phyloP scores from a whole-genome alignment of 1,140 invertebrate genomes.

The Cecropterus lyciades region DNA sequence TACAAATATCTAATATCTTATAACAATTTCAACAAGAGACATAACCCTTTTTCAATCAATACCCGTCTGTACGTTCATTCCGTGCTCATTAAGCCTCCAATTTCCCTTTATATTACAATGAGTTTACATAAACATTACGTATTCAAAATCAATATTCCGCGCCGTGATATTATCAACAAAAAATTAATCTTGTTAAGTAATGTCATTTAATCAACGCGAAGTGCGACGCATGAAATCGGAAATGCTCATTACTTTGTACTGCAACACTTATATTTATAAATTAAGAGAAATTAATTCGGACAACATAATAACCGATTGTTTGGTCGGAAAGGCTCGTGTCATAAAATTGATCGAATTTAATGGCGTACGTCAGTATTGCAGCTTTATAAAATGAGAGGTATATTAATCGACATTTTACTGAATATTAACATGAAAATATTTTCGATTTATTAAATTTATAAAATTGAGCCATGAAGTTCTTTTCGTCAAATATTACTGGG shows the following conservation, averaged over 20 bases:
- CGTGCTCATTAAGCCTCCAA: conserved; percentile 25
- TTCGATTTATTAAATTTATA: background rate
- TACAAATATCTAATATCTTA: no score
- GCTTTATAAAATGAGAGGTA: conserved; percentile 2
- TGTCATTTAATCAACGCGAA: conserved; percentile 30
- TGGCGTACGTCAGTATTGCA: background rate
- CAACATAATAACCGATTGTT: conserved; percentile 8
- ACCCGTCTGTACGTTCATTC: background rate
- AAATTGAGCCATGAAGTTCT: no score
- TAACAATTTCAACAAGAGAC: no score
- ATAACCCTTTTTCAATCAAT: background rate
- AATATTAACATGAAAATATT: conserved; percentile 14
- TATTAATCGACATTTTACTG: conserved; percentile 14
- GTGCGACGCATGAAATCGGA: conserved; percentile 21
- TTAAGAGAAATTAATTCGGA: conserved; percentile 20
- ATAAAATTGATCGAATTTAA: conserved; percentile 22
- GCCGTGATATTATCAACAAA: conserved; percentile 33
- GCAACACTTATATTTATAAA: conserved; percentile 13
- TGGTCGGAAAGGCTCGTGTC: background rate
- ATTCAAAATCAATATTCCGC: conserved; percentile 15
- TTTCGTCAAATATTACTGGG: no score
- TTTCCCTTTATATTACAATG: conserved; percentile 16
- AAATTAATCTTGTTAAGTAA: conserved; percentile 33
- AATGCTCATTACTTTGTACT: conserved; percentile 16
- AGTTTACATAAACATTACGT: conserved; percentile 30